These are phyloP conservation scores for Abscondita cerata DNA, from an alignment of 2,888 invertebrate genomes.

Conservation along the genomic window DNA sequence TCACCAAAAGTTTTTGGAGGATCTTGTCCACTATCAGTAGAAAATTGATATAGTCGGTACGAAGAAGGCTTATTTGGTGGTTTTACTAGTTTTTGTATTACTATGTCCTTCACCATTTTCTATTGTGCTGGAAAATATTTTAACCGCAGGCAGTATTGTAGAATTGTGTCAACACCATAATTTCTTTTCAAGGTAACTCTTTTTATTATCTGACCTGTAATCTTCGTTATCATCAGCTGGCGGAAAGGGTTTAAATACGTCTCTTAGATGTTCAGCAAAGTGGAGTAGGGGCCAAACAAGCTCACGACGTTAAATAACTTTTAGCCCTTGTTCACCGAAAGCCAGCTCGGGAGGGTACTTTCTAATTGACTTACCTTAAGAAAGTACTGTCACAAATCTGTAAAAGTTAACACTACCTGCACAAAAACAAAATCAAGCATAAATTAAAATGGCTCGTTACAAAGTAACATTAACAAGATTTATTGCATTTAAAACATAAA, in stretches of 20 bases:
- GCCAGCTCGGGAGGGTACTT: no score
- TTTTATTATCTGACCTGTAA: constrained; percentile 8
- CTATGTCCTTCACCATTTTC: not conserved
- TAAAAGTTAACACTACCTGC: no score
- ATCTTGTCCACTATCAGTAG: constrained; percentile 1
- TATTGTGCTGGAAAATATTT: not conserved
- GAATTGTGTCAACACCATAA: not conserved
- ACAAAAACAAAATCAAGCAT: no score
- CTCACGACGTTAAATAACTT: no score
- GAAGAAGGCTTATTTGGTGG: not conserved
- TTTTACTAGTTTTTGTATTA: constrained; percentile 1
- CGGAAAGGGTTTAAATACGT: constrained; percentile 11
- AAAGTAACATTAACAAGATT: no score
- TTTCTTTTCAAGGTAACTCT: not conserved
- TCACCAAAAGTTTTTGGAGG: constrained; percentile 3
- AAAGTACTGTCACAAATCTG: no score
- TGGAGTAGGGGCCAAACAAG: no score
- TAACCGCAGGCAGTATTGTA: not conserved
- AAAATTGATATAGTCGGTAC: not conserved
- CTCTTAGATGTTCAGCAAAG: constrained; percentile 9
- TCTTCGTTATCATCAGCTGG: constrained; percentile 10
- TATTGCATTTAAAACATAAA: no score
- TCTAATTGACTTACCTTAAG: no score
- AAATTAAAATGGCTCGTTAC: no score
- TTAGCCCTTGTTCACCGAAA: no score